These are phyloP conservation scores for Fregetta grallaria DNA, from an alignment of 2,113 vertebrate genomes.

Conservation along the genomic window DNA sequence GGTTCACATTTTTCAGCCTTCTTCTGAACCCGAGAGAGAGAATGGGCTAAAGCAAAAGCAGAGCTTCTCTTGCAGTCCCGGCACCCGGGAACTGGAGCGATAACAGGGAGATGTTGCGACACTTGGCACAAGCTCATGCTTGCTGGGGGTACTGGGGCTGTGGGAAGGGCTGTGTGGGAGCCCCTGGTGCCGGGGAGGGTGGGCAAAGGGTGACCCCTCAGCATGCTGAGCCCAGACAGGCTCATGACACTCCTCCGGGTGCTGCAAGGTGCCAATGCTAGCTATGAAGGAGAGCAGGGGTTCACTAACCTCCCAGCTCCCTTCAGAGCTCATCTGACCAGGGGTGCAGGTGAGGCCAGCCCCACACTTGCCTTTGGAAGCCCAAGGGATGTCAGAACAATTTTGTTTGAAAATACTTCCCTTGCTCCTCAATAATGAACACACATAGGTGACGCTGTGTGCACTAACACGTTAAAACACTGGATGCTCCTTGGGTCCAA, in stretches of 20 bases:
- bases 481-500: neutral
- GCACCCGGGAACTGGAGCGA: neutral
- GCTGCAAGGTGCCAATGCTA: fast-evolving
- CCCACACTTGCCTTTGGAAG: neutral
- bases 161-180: neutral
- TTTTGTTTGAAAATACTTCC: neutral
- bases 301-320: neutral
- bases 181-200: neutral
- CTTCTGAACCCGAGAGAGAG: neutral
- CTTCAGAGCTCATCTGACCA: neutral
- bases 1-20: neutral
- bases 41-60: neutral
- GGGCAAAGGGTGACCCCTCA: neutral
- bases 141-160: neutral
- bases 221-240: neutral
- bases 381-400: neutral
- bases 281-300: neutral
- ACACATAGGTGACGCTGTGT: neutral
- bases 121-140: neutral
- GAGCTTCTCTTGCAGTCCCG: neutral
- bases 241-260: neutral
- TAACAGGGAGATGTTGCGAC: neutral
- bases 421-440: neutral
- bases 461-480: neutral
- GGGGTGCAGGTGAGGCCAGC: neutral